Base-by-base conservation (phyloP, 1,140 invertebrate species). In the Musca domestica region DNA sequence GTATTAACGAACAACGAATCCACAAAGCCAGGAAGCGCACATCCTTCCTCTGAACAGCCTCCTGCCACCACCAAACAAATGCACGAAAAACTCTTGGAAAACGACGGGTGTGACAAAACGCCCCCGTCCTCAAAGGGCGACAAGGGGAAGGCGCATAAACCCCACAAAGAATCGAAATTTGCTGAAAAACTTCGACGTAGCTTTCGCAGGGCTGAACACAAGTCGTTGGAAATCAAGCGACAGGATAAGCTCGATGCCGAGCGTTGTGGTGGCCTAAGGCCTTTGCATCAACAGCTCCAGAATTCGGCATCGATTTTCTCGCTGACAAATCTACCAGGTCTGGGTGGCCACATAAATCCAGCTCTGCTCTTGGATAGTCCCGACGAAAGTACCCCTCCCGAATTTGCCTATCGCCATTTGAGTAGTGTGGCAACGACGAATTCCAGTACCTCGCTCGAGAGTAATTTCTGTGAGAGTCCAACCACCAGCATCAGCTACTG, bases 371-470 rank as follows among this genome's bases (percentile, higher is more conserved):
- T 80, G 25, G 78, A 80, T 63, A 80, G 78, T 10, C 78, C 78
- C n/a, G 78, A 80, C 71, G 78, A 76, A 70, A 72, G 71, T 52
- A 80, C 77, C 17, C 78, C 78, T n/a, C 78, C 78, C 12, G 78
- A 80, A 54, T 80, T 74, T 71, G 75, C 74, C 22, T 80, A 80
- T 51, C 76, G 74, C 54, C 76, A 80, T 25, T 54, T 80, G 67
- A 80, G 77, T 63, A 80, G 78, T 66, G 78, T 80, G 1, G 77
- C 77, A 56, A 78, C 76, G 23, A 78, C 76, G 47, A 80, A 77
- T 20, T 79, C 77, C 2, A 80, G 77, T 64, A 80, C 77, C 3
- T 80, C 77, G 27, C 65, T 80, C 15, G 77, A 80, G 66, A 77
- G 76, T 68, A 79, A 74, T 54, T 79, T 73, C 49, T 66, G 69